Percentiles rank a stretch among this genome's conserved stretches.
Conservation (phyloP, 37 sponge, comb jelly and placozoan species). For the Beroe forskalii region DNA sequence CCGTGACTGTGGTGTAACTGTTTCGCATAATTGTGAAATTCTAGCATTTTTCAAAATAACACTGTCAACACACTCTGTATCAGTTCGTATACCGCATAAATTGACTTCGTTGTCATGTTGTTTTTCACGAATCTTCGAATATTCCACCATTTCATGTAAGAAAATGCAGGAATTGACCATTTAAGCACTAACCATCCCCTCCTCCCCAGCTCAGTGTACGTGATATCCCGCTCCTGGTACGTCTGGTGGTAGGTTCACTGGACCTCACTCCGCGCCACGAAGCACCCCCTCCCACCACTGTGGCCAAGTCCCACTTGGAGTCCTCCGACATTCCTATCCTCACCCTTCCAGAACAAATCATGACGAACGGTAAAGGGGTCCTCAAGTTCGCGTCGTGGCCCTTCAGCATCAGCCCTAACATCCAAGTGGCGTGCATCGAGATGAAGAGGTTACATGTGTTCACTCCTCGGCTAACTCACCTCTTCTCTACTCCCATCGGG, state of each 20-base stretch:
- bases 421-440: slow-evolving; percentile 35
- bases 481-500: slow-evolving; percentile 14
- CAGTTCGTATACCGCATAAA: too few relatives aligned
- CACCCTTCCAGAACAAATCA: slow-evolving; percentile 43
- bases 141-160: too few relatives aligned
- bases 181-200: not conserved
- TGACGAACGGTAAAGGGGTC: slow-evolving; percentile 42
- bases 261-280: slow-evolving; percentile 56
- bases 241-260: slow-evolving; percentile 47
- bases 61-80: too few relatives aligned
- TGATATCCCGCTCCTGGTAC: slow-evolving; percentile 31
- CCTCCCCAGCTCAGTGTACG: slow-evolving; percentile 37
- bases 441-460: slow-evolving; percentile 37
- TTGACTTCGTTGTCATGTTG: too few relatives aligned
- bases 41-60: too few relatives aligned
- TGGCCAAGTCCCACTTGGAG: slow-evolving; percentile 45
- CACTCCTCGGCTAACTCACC: slow-evolving; percentile 7
- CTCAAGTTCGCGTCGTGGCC: slow-evolving; percentile 61
- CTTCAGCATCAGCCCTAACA: slow-evolving; percentile 43
- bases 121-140: too few relatives aligned
- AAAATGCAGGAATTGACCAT: too few relatives aligned
- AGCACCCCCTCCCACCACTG: slow-evolving; percentile 45
- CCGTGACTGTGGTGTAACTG: too few relatives aligned
- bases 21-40: too few relatives aligned
- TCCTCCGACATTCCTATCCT: slow-evolving; percentile 37